phyloP scores from a whole-genome alignment of 2,113 vertebrate genomes.

The Lethenteron reissneri region DNA sequence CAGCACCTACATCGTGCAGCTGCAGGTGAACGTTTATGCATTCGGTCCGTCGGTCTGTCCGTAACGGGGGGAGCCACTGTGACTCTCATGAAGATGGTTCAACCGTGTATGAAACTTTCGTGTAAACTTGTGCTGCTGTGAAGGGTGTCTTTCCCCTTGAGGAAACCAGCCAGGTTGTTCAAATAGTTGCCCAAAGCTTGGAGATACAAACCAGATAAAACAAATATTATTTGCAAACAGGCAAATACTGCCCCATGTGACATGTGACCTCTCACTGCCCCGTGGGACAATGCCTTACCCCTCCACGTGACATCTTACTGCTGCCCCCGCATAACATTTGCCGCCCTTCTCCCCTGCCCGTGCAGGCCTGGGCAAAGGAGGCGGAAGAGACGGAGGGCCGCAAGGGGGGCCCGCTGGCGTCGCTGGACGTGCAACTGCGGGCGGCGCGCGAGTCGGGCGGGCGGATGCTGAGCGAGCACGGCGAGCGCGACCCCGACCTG shows the following conservation, averaged over 20 bases:
- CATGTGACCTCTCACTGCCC: background rate
- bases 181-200: no score
- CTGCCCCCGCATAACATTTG: background rate
- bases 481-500: slow-evolving; percentile 58
- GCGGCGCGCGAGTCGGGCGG: slow-evolving; percentile 37
- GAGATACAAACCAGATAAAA: background rate
- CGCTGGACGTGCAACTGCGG: slow-evolving; percentile 30
- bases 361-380: background rate
- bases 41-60: no score
- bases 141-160: no score
- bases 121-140: no score
- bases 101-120: no score
- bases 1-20: slow-evolving; percentile 26
- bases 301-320: background rate
- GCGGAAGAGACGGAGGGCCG: slow-evolving; percentile 8
- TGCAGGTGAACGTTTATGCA: slow-evolving; percentile 25
- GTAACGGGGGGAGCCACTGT: no score
- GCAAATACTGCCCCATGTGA: background rate
- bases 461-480: slow-evolving; percentile 30
- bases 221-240: background rate
- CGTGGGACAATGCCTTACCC: background rate
- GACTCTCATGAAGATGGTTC: no score
- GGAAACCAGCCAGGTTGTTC: no score
- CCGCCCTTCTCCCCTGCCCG: background rate
- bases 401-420: slow-evolving; percentile 56